Percentiles rank a stretch among this genome's conserved stretches.
Conservation (phyloP, 1,140 invertebrate species). For the Globodera ellingtonae region DNA sequence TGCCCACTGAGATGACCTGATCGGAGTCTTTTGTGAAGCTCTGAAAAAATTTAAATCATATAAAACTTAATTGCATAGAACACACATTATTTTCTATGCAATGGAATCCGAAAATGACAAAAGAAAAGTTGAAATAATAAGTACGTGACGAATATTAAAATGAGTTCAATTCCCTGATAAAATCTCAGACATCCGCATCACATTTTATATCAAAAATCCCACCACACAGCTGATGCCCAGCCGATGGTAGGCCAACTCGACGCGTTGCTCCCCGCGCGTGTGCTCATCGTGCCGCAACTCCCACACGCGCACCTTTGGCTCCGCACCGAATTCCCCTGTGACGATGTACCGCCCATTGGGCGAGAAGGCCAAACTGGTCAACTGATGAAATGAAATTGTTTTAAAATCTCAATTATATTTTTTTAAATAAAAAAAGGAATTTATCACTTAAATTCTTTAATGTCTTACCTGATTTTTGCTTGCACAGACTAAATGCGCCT, state of each 20-base stretch:
- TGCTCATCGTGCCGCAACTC: conserved; percentile 46
- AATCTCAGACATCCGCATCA: too few relatives aligned
- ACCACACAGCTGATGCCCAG: conserved; percentile 55
- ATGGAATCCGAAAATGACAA: too few relatives aligned
- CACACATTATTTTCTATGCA: neutral
- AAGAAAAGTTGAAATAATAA: too few relatives aligned
- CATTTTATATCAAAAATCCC: conserved; percentile 15
- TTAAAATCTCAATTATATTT: neutral
- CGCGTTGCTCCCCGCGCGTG: conserved; percentile 43
- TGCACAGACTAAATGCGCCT: conserved; percentile 52
- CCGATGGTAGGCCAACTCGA: conserved; percentile 50
- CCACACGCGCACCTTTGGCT: conserved; percentile 55
- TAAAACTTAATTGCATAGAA: neutral
- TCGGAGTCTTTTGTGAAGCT: conserved; percentile 47
- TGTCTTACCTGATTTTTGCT: conserved; percentile 37
- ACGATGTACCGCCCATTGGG: conserved; percentile 48
- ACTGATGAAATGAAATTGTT: conserved; percentile 30
- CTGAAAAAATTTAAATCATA: conserved; percentile 33
- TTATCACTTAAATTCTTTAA: neutral
- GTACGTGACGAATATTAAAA: too few relatives aligned
- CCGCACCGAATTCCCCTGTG: conserved; percentile 47
- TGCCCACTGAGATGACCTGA: conserved; percentile 57
- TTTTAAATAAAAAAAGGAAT: neutral
- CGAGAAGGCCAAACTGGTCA: conserved; percentile 52
- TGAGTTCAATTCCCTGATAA: too few relatives aligned